Evolutionary conservation across 2,113 vertebrate genomes (phyloP), one percentile per base, ranked within the genome.

Genomic region (Phaethon lepturus): DNA sequence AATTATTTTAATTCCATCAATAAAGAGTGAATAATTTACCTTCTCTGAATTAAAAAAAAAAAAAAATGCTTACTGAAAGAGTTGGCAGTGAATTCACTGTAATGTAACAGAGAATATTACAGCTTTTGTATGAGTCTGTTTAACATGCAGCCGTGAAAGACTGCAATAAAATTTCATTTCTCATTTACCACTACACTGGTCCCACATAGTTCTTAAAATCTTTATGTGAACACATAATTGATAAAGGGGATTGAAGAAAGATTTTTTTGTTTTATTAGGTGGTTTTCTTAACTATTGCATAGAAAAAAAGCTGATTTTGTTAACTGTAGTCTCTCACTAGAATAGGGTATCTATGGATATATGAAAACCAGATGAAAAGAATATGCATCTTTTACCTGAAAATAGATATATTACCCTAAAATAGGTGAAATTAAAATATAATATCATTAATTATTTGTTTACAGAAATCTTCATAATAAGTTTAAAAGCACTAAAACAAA

Each of bases 161-260:
- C 29, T 72, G 69, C 11, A 59, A 86, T 86, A 88, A 90, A 92
- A 73, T 95, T 85, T 82, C 31, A 60, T 92, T 94, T 96, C 55
- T 84, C 45, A 69, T 96, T 97, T 96, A 77, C 49, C 17, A 83
- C 35, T 93, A 59, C 35, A 45, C 28, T 79, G 19, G 35, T 84
- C 50, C 17, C 44, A 88, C 55, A 31, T 42, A 91, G 33, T 85
- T 59, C 68, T 29, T 94, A 63, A 40, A 9, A 72, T 72, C 25
- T 94, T 92, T 95, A 71, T 56, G 49, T 82, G 31, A 90, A 84
- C 7, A 78, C 8, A 47, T 86, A 95, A 86, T 71, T 90, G 63
- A 44, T 44, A 59, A 56, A 91, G 6, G 7, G 5, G 11, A 81
- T 26, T 73, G 20, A 66, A 86, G 8, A 62, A 89, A 47, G 10